Evolutionary conservation across 2,113 vertebrate species (phyloP), one percentile per base, ranked within the genome.

Genomic region (Crypturellus undulatus): DNA sequence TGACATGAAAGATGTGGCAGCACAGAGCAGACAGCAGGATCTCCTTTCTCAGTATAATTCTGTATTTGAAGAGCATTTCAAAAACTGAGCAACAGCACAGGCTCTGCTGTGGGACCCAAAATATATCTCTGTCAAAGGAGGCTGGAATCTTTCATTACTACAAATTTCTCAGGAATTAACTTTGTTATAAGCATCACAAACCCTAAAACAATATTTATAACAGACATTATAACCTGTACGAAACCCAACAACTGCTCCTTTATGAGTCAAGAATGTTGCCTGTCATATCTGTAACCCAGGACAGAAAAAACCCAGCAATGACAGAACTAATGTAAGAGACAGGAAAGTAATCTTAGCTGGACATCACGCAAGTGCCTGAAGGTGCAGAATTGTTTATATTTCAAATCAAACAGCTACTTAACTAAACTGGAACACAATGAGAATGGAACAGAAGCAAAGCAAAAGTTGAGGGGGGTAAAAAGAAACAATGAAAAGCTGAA

Each of bases 221-320:
- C n/a, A 81, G 49, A 72, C 43, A 65, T 68, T 52, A 65, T 26
- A 82, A 69, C n/a, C 24, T 45, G 12, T 58, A 54, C 71, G 62
- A 79, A 93, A 79, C 71, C 68, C 45, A 52, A 59, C 47, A 88
- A 28, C 26, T 71, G 52, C 47, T 81, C 68, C 79, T 54, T 90
- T 58, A 72, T 20, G 63, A 58, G 26, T 95, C 77, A 88, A 59
- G 34, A 89, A 75, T 32, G 58, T 85, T 93, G 83, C 65, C 70
- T 65, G 21, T 51, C 52, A 71, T 25, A 52, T 42, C 83, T 68
- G 62, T 63, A 86, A 93, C 54, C 70, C 70, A 92, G 51, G 43
- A 76, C 28, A 80, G 68, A 63, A n/a, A 59, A n/a, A 81, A 84
- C 79, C 52, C 49, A 81, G 43, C 87, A 69, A 68, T 58, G 70